Base-by-base conservation (phyloP, 1,140 invertebrate genomes). In the Theocolax elegans region DNA sequence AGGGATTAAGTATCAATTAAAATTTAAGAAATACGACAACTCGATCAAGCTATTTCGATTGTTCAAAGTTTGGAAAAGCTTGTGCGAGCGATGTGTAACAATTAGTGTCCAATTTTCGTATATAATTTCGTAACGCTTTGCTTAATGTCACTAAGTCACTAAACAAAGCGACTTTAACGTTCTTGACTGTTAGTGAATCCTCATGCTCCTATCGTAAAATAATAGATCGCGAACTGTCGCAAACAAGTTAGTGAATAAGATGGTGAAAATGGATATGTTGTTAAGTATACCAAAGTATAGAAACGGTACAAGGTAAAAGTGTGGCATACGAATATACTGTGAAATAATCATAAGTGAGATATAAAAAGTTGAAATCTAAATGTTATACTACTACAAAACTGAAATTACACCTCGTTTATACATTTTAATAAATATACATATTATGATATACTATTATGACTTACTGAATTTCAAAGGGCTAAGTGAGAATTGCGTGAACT, bases 341-440 rank as follows among this genome's bases (percentile, higher is more conserved):
- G 42, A 46, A 10, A 60, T 3, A 66, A 66, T 66, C n/a, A 54
- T 29, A 17, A 63, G 38, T n/a, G 40, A 63, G 23, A 42, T 46
- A 54, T 15, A 2, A 58, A 69, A 44, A 63, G 46, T 35, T 70
- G 13, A 29, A 70, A 58, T 54, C 38, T 70, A 70, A 56, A 56
- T 3, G 48, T 70, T 17, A 19, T 56, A 63, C 51, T 70, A 64
- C 58, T 46, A 4, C 58, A 54, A 25, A 62, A 62, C 31, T 35
- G 25, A 56, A 46, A 62, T 51, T 27, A 63, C 38, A 38, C 29
- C 21, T 53, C 27, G 40, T 58, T 48, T 12, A 58, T 9, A 38
- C 56, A n/a, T 56, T 40, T 53, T 63, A 49, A 51, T 49, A 56
- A 4, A 35, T 58, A 10, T n/a, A 17, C 42, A 15, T 46, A 46